Evolutionary conservation across 1,140 invertebrate species (phyloP).

Genomic region (Potamilus streckersoni): DNA sequence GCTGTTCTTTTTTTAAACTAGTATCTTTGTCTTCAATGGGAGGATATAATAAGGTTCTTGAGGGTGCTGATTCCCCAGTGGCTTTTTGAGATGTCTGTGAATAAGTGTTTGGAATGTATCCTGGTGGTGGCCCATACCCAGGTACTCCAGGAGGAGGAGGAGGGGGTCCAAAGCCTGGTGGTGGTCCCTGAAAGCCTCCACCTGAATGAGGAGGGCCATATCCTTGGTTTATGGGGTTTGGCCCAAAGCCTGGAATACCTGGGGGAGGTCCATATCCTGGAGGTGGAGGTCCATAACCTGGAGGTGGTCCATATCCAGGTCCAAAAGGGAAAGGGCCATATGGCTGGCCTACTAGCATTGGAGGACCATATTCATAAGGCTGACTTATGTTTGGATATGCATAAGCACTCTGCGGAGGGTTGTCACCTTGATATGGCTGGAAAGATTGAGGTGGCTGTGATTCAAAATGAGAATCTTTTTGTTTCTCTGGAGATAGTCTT

Average conservation of each 20-base stretch:
- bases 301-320: slow-evolving; percentile 5
- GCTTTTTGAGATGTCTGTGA: no score
- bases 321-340: background rate
- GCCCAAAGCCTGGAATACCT: slow-evolving; percentile 6
- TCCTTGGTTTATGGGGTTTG: background rate
- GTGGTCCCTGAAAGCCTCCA: background rate
- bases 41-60: no score
- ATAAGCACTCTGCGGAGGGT: background rate
- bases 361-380: background rate
- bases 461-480: no score
- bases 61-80: no score
- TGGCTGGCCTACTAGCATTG: background rate
- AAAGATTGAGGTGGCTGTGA: background rate
- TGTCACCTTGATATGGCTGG: background rate
- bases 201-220: background rate
- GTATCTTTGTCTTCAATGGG: no score
- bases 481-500: slow-evolving; percentile 2
- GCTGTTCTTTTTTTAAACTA: no score
- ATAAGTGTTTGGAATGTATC: background rate
- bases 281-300: slow-evolving; percentile 11
- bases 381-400: background rate
- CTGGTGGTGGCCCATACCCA: slow-evolving; percentile 21
- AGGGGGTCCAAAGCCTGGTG: slow-evolving; percentile 9
- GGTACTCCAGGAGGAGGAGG: background rate
- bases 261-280: slow-evolving; percentile 14